Evolutionary conservation across 2,113 vertebrate genomes (phyloP).

Genomic region (Dipodomys merriami): DNA sequence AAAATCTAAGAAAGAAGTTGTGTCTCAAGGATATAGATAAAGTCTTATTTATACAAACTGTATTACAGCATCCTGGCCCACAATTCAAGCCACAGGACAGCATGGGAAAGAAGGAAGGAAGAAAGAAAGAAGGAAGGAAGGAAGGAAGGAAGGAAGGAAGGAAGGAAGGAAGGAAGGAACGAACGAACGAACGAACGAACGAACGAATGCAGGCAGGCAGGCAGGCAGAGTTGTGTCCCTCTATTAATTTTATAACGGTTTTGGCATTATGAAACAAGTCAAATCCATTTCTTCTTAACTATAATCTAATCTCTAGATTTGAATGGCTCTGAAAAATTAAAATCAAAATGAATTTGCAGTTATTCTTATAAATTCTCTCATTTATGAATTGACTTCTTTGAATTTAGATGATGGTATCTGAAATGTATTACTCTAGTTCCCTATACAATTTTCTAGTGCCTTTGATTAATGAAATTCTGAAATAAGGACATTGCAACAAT

Average conservation of each 20-base stretch:
- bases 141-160: no score
- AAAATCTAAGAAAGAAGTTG: no score
- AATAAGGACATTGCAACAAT: no score
- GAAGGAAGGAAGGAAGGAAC: no score
- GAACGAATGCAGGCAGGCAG: no score
- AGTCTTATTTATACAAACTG: no score
- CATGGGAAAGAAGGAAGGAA: no score
- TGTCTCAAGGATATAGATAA: no score
- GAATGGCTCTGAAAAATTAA: not conserved
- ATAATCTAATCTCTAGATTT: not conserved
- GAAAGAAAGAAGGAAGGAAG: no score
- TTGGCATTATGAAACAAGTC: not conserved
- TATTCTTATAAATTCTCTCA: slow-evolving; percentile 1
- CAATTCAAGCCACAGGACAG: no score
- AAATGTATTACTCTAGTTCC: not conserved
- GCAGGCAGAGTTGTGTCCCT: not conserved
- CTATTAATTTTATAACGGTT: not conserved
- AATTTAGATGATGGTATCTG: not conserved
- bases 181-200: no score
- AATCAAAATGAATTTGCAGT: not conserved
- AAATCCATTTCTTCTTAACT: not conserved
- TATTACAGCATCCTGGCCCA: no score
- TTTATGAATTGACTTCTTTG: not conserved
- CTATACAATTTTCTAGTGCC: not conserved
- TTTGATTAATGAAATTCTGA: not conserved